phyloP scores from a whole-genome alignment of 2,113 vertebrate genomes.

The Psophia crepitans region DNA sequence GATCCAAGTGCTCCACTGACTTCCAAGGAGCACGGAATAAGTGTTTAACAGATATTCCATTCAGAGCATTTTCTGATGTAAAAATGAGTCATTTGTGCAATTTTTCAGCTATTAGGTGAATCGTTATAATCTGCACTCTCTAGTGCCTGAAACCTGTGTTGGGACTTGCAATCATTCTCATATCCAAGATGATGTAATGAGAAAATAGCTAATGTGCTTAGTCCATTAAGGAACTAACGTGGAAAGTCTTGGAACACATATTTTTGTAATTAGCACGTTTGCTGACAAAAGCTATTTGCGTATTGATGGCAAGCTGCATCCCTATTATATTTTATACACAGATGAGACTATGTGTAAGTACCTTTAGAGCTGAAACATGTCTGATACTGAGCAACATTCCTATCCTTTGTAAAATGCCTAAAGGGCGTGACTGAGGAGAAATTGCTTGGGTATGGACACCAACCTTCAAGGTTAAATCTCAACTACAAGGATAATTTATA shows the following conservation, averaged over 20 bases:
- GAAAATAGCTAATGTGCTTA: conserved; percentile 5
- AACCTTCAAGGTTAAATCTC: background rate
- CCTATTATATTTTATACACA: background rate
- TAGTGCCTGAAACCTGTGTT: background rate
- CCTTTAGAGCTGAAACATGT: background rate
- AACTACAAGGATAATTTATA: background rate
- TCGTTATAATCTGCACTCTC: background rate
- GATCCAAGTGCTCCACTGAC: background rate
- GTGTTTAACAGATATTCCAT: background rate
- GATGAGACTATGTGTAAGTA: background rate
- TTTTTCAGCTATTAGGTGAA: background rate
- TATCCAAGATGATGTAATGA: conserved; percentile 54
- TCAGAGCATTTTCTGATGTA: background rate
- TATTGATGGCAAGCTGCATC: background rate
- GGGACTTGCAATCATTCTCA: conserved; percentile 22
- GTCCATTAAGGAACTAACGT: background rate
- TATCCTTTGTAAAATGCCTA: background rate
- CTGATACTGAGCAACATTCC: background rate
- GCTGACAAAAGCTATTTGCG: conserved; percentile 44
- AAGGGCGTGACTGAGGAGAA: background rate
- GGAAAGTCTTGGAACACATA: background rate
- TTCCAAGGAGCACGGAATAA: background rate
- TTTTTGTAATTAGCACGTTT: conserved; percentile 14
- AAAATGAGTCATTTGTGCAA: background rate
- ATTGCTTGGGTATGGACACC: background rate